These are phyloP conservation scores for Florisuga fusca DNA, from an alignment of 2,797 vertebrate genomes.

Conservation along the genomic window DNA sequence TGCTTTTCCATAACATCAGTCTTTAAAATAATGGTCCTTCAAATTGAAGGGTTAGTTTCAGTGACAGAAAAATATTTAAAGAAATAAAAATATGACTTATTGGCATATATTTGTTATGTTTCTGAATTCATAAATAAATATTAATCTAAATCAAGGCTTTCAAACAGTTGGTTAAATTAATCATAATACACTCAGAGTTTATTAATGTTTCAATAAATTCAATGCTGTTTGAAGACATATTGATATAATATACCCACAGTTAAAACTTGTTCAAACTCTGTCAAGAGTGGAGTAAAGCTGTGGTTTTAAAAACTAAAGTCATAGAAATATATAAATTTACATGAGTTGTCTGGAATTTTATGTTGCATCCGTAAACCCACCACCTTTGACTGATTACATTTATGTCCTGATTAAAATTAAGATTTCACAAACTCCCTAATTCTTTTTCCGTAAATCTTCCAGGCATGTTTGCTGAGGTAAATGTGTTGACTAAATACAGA, in stretches of 20 bases:
- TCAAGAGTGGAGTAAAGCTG: conserved; percentile 59
- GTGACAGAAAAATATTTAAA: background rate
- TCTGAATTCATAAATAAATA: conserved; percentile 46
- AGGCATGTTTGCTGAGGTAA: background rate
- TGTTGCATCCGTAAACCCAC: background rate
- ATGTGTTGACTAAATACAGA: background rate
- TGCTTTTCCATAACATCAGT: background rate
- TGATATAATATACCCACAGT: conserved; percentile 19
- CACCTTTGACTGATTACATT: background rate
- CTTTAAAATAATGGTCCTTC: background rate
- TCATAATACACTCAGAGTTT: background rate
- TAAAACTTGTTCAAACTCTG: conserved; percentile 63
- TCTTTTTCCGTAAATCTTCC: background rate
- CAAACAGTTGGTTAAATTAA: conserved; percentile 44
- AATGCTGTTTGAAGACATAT: conserved; percentile 45
- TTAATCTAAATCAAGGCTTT: conserved; percentile 54
- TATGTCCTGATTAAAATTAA: background rate
- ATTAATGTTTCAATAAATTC: conserved; percentile 54
- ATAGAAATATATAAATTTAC: background rate
- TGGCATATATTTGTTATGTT: background rate
- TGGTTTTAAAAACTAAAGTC: conserved; percentile 49
- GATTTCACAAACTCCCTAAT: background rate
- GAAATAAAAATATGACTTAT: background rate
- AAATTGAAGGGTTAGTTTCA: background rate
- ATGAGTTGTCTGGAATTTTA: background rate